These are phyloP conservation scores for Pocota personata DNA, from an alignment of 2,888 invertebrate species.

Conservation along the genomic window DNA sequence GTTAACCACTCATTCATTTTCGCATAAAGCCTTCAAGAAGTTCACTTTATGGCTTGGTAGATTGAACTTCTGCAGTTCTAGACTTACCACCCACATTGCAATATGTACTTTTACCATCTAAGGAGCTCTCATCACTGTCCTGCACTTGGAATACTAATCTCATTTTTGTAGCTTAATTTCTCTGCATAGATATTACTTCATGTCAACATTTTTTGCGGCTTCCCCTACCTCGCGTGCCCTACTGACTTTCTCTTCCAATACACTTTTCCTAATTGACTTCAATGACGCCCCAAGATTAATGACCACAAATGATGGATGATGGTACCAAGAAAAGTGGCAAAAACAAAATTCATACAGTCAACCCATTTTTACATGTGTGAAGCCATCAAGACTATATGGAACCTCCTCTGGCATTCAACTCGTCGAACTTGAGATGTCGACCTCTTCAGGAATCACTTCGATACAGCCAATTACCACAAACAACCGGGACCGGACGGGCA, in stretches of 20 bases:
- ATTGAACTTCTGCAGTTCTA: too few relatives aligned
- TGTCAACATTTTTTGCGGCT: not conserved
- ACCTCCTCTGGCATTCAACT: constrained; percentile 28
- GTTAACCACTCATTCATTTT: too few relatives aligned
- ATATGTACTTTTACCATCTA: too few relatives aligned
- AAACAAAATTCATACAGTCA: constrained; percentile 8
- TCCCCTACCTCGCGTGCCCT: constrained; percentile 1
- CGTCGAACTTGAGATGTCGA: constrained; percentile 53
- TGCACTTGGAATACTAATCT: not conserved
- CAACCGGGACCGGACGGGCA: constrained; percentile 18
- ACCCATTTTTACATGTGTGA: not conserved
- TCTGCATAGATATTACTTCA: not conserved
- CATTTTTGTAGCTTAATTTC: not conserved
- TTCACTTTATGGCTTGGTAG: too few relatives aligned
- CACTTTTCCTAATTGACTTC: constrained; percentile 65
- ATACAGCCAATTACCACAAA: constrained; percentile 62
- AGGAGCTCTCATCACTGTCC: not conserved
- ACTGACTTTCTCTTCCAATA: constrained; percentile 41
- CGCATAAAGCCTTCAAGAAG: too few relatives aligned
- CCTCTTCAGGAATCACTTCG: constrained; percentile 54
- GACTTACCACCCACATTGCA: too few relatives aligned
- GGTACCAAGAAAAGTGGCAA: constrained; percentile 20
- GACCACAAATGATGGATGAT: constrained; percentile 68
- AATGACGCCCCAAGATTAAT: constrained; percentile 68
- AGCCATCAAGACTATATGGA: constrained; percentile 2